Conservation (phyloP, 2,113 vertebrate species). For the Oenanthe oenanthe region DNA sequence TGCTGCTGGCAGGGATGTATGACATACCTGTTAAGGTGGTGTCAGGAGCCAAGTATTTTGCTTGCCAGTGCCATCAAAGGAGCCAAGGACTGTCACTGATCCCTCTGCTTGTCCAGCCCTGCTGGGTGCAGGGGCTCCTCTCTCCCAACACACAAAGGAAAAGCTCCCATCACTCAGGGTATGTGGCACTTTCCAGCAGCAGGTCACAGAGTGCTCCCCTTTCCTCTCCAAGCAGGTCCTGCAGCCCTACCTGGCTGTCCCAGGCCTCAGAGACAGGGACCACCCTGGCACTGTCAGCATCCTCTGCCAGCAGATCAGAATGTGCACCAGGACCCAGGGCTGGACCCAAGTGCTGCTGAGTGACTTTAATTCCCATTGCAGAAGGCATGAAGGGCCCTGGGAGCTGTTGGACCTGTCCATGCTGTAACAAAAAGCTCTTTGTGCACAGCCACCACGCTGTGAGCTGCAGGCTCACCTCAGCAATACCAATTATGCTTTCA, state of each 20-base stretch:
- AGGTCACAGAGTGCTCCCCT: background rate
- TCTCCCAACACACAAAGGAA: background rate
- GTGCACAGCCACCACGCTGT: background rate
- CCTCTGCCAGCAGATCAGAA: background rate
- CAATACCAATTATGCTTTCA: background rate
- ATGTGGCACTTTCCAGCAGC: background rate
- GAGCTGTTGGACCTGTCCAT: background rate
- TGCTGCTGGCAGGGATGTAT: background rate
- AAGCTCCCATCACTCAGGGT: background rate
- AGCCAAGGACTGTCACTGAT: rapidly evolving
- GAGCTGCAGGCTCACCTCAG: background rate
- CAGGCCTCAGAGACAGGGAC: background rate
- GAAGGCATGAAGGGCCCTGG: background rate
- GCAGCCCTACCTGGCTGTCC: background rate
- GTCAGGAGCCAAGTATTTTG: background rate
- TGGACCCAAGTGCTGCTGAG: background rate
- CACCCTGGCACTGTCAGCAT: background rate
- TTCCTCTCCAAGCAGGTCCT: background rate
- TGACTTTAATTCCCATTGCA: background rate
- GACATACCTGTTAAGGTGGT: rapidly evolving
- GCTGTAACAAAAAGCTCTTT: background rate
- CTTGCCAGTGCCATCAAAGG: background rate
- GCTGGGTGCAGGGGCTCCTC: background rate
- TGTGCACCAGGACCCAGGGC: rapidly evolving
- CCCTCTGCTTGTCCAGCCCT: background rate